Percentiles rank a stretch among this genome's conserved stretches.
Evolutionary conservation across 1,140 invertebrate species (phyloP).

Genomic region (Aphis gossypii): DNA sequence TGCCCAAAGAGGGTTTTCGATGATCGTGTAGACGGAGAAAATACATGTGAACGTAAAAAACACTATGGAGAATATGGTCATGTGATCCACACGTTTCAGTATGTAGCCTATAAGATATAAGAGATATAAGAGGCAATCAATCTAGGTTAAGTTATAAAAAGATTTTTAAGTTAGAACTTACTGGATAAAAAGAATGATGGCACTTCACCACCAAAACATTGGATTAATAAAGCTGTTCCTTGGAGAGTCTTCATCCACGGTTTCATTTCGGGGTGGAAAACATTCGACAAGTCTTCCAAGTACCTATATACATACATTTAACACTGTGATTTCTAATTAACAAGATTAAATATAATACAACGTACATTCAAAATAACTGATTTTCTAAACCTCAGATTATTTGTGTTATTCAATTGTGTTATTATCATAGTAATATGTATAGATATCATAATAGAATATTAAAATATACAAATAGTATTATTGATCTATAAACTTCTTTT

Average conservation of each 20-base stretch:
- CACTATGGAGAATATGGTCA: constrained; percentile 81
- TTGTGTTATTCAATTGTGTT: background rate
- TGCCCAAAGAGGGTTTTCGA: constrained; percentile 81
- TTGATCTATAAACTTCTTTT: background rate
- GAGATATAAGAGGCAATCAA: background rate
- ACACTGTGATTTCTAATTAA: background rate
- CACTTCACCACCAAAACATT: constrained; percentile 85
- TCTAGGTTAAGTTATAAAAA: background rate
- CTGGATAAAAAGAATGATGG: constrained; percentile 89
- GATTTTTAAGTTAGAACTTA: constrained; percentile 60
- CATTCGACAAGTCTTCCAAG: constrained; percentile 73
- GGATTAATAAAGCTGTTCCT: constrained; percentile 78
- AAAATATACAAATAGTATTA: background rate
- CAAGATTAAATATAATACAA: background rate
- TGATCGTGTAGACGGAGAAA: constrained; percentile 82
- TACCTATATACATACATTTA: constrained; percentile 67
- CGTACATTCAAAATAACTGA: background rate
- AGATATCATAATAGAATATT: background rate
- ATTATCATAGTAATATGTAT: background rate
- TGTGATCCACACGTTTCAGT: constrained; percentile 81
- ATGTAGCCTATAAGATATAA: constrained; percentile 68
- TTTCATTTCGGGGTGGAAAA: constrained; percentile 65
- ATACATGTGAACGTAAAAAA: constrained; percentile 76
- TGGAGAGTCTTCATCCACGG: constrained; percentile 80
- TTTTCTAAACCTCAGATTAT: background rate